A percentile compares a stretch with the other conserved stretches of the same genome.
Evolutionary conservation across 92 coral and sea anemone species (phyloP).

Genomic region (Parazoanthus swiftii): DNA sequence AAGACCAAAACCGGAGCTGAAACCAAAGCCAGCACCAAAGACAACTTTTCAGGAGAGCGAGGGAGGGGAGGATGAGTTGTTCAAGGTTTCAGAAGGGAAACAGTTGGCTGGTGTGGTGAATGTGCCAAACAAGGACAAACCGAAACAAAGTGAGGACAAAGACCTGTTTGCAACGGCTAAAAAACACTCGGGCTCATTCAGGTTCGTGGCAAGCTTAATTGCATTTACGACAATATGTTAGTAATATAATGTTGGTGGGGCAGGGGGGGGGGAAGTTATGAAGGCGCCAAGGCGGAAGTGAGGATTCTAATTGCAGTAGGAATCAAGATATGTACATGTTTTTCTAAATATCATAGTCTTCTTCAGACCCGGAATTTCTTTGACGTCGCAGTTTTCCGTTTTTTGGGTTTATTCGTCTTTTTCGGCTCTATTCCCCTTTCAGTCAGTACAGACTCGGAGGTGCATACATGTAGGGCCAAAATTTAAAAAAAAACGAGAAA

Average conservation of each 20-base stretch:
- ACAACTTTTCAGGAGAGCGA: constrained; percentile 87
- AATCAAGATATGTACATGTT: too few species aligned
- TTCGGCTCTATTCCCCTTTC: too few species aligned
- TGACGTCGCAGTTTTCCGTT: too few species aligned
- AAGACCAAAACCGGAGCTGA: constrained; percentile 81
- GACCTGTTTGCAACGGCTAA: constrained; percentile 73
- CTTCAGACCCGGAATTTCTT: too few species aligned
- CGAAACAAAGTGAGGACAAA: constrained; percentile 43
- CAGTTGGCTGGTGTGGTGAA: neutral
- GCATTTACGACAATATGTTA: too few species aligned
- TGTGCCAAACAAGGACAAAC: constrained; percentile 36
- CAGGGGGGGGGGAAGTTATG: neutral
- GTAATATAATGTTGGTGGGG: neutral
- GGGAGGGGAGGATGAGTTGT: constrained; percentile 65
- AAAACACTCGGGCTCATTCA: constrained; percentile 63
- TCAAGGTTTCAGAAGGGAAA: constrained; percentile 18
- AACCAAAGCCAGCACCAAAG: constrained; percentile 92
- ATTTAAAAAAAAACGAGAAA: too few species aligned
- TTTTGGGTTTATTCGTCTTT: too few species aligned
- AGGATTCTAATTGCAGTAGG: too few species aligned
- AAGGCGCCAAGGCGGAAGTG: neutral
- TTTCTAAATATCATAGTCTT: too few species aligned
- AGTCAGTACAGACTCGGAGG: too few species aligned
- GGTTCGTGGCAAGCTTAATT: constrained; percentile 45
- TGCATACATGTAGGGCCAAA: too few species aligned